Percentiles rank a stretch among this genome's conserved stretches.
These are phyloP conservation scores for Macroglossus sobrinus DNA, from an alignment of 2,113 vertebrate species.

Conservation along the genomic window DNA sequence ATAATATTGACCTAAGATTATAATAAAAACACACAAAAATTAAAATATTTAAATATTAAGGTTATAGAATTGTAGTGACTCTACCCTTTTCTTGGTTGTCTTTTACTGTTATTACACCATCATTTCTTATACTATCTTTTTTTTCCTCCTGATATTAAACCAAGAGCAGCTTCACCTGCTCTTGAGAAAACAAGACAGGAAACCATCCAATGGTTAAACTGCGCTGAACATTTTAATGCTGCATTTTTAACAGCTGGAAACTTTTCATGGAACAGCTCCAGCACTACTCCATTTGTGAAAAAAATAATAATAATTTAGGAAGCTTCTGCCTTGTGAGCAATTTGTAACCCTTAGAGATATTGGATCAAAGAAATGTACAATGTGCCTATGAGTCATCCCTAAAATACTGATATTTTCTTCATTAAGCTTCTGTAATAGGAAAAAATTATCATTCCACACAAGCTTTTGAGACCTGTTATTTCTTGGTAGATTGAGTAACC, in stretches of 20 bases:
- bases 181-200: slow-evolving; percentile 3
- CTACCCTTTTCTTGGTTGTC: not conserved
- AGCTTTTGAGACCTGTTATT: slow-evolving; percentile 50
- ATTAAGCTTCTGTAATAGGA: slow-evolving; percentile 27
- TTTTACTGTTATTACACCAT: not conserved
- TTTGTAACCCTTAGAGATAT: not conserved
- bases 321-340: not conserved
- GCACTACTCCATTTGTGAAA: slow-evolving; percentile 5
- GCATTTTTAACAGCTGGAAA: slow-evolving; percentile 16
- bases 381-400: slow-evolving; percentile 44
- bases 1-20: not conserved
- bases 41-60: not conserved
- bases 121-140: not conserved
- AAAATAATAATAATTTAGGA: not conserved
- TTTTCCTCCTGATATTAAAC: not conserved
- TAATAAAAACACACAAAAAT: not conserved
- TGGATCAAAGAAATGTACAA: slow-evolving; percentile 17
- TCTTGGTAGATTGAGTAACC: slow-evolving; percentile 54
- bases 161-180: not conserved
- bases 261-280: not conserved
- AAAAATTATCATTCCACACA: slow-evolving; percentile 39
- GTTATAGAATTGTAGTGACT: not conserved
- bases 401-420: slow-evolving; percentile 54
- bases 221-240: not conserved
- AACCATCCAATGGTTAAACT: not conserved